Evolutionary conservation across 1,140 invertebrate genomes (phyloP).

Genomic region (Platorchestia sp.): DNA sequence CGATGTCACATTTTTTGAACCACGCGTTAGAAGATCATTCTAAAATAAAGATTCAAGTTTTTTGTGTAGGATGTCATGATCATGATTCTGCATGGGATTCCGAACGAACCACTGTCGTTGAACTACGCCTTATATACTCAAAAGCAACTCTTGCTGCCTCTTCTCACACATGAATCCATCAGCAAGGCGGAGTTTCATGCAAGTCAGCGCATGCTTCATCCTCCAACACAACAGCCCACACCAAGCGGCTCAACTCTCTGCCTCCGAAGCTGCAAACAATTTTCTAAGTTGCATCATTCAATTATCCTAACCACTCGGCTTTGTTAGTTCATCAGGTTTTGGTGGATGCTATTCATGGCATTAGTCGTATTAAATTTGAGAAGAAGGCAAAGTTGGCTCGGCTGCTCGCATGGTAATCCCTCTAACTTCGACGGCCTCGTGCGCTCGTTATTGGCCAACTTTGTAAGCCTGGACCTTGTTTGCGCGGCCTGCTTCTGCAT

Average conservation of each 20-base stretch:
- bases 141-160: not conserved
- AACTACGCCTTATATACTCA: not conserved
- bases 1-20: no score
- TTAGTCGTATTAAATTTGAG: slow-evolving; percentile 29
- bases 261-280: not conserved
- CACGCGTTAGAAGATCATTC: no score
- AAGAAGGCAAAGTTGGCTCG: slow-evolving; percentile 14
- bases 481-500: not conserved
- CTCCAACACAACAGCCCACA: not conserved
- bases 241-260: not conserved
- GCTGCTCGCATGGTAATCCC: slow-evolving; percentile 23
- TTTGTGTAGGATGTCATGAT: no score
- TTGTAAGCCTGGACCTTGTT: not conserved
- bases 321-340: slow-evolving; percentile 40
- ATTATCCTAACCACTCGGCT: slow-evolving; percentile 35
- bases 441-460: not conserved
- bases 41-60: no score
- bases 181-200: not conserved
- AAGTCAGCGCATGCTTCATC: not conserved
- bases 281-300: slow-evolving; percentile 41
- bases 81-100: no score
- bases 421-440: not conserved
- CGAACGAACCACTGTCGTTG: not conserved
- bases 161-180: not conserved
- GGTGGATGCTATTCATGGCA: slow-evolving; percentile 26